Evolutionary conservation across 2,888 invertebrate species (phyloP), one percentile per base, ranked within the genome.

Genomic region (Agrochola circellaris): DNA sequence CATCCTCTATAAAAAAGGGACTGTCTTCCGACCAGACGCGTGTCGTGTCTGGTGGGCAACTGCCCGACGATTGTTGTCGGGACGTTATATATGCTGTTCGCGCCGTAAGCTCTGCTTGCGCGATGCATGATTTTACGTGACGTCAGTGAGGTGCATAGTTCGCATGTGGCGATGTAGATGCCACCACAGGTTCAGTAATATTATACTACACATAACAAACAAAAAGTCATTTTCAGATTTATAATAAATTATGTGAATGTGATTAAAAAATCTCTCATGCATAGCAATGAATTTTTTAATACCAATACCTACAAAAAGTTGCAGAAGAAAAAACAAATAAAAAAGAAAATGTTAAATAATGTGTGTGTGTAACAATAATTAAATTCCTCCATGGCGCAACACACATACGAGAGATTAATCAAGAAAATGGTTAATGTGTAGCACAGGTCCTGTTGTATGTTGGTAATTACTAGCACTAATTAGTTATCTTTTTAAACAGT

Each of bases 371-470:
- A 86, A 77, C 58, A 77, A 79, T 83, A 89, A 87, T 87, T 76
- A 87, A 84, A 84, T 87, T 87, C 75, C 69, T 67, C 74, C 77
- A 80, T 77, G 79, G 83, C 70, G 84, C 83, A 81, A 83, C 80
- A 86, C 82, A 85, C 82, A 82, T 82, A 87, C 73, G 76, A 81
- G 81, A 81, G 82, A 90, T 89, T 88, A 89, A 90, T 90, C 89
- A 89, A 87, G 89, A 82, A 89, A 89, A 90, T 90, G 83, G 86
- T 83, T 87, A 85, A 87, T 79, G 83, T 86, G 81, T 77, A 75
- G 69, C 69, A 79, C 34, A 34, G 82, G 65, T 79, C 79, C 62
- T 77, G 75, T 75, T 89, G 66, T 71, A 54, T 64, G 86, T 58
- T 67, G 62, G 76, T 64, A 81, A 87, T 80, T 88, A 87, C 83